Percentiles rank a stretch among this genome's conserved stretches.
These are phyloP conservation scores for Caenorhabditis sp. DNA, from an alignment of 2,888 invertebrate genomes.

Conservation along the genomic window DNA sequence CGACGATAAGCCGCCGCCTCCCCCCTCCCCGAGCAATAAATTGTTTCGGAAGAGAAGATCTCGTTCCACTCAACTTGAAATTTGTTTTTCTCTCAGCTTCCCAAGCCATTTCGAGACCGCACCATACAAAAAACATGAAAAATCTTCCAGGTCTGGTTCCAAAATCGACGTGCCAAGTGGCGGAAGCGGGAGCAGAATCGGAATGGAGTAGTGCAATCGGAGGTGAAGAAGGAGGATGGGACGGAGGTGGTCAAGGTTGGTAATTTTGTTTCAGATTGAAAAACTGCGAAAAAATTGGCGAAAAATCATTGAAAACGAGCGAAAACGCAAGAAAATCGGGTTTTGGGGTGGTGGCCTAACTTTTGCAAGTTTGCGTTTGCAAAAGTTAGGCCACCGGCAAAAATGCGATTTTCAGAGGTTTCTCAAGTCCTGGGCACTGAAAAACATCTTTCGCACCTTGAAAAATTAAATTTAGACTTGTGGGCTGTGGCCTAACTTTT, in stretches of 20 bases:
- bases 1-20: not conserved
- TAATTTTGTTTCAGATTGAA: not conserved
- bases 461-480: no score
- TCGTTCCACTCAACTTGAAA: no score
- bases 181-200: slow-evolving; percentile 93
- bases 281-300: no score
- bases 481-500: not conserved
- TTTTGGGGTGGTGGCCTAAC: not conserved
- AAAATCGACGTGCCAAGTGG: slow-evolving; percentile 99
- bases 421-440: no score
- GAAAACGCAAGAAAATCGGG: not conserved
- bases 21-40: slow-evolving; percentile 26
- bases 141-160: slow-evolving; percentile 99
- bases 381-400: no score
- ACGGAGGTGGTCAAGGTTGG: slow-evolving; percentile 9
- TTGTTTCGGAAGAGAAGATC: slow-evolving; percentile 18
- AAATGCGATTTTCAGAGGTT: not conserved
- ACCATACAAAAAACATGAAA: no score
- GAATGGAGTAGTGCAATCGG: slow-evolving; percentile 28
- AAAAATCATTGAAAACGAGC: not conserved
- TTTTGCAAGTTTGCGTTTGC: no score
- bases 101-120: no score
- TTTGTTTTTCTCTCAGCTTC: no score
- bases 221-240: slow-evolving; percentile 36
- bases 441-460: no score